Evolutionary conservation across 53 echinoderm and acorn worm species (phyloP).

Genomic region (Mesocentrotus franciscanus): DNA sequence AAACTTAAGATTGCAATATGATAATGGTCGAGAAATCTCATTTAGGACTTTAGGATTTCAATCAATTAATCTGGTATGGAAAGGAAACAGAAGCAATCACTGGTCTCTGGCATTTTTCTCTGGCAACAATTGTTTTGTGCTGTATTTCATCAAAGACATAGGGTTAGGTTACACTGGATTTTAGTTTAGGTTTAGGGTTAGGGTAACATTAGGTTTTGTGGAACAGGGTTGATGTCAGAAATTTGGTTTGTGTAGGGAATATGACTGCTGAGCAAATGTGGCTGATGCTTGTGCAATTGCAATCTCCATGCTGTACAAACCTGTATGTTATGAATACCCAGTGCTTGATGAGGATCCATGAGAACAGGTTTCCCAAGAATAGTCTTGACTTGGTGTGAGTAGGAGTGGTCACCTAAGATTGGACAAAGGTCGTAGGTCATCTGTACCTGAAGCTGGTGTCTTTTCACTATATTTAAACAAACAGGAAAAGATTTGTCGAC

Average conservation of each 20-base stretch:
- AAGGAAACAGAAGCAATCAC: not conserved
- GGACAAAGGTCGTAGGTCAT: slow-evolving; percentile 70
- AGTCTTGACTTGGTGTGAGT: slow-evolving; percentile 71
- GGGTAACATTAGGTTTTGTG: no score
- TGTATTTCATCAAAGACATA: no score
- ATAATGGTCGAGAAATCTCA: not conserved
- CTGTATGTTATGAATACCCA: not conserved
- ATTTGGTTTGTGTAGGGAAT: no score
- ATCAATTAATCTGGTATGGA: not conserved
- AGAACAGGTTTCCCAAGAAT: slow-evolving; percentile 77
- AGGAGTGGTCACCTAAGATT: slow-evolving; percentile 77
- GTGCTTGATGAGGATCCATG: slow-evolving; percentile 63
- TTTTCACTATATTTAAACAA: slow-evolving; percentile 58
- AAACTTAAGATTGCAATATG: not conserved
- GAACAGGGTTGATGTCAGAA: no score
- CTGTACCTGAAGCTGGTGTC: slow-evolving; percentile 82
- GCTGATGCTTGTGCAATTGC: not conserved
- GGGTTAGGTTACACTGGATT: no score
- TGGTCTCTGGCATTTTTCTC: no score
- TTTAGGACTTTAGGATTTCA: not conserved
- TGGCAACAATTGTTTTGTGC: no score
- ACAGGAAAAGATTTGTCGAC: not conserved
- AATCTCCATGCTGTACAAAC: not conserved
- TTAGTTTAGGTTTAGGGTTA: no score
- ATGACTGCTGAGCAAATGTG: no score